Conservation (phyloP, 2,888 invertebrate genomes). For the Asteroscopus sphinx region DNA sequence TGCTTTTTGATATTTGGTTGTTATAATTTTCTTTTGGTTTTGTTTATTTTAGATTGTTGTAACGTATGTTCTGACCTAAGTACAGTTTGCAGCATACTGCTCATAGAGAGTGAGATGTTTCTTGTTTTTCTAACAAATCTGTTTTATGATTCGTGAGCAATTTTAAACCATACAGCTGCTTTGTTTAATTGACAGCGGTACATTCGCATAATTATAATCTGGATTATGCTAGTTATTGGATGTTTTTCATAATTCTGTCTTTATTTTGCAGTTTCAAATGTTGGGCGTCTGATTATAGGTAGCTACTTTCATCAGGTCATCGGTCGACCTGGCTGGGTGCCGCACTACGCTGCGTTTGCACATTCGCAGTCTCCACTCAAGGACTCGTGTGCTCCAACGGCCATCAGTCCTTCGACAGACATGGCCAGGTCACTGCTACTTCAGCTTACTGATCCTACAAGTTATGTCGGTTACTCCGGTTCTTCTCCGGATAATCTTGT, state of each 20-base stretch:
- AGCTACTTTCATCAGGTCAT: background rate
- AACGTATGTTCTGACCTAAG: constrained; percentile 5
- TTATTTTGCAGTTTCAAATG: constrained; percentile 17
- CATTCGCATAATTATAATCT: constrained; percentile 53
- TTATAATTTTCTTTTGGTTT: background rate
- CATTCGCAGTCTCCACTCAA: too few species aligned
- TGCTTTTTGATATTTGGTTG: background rate
- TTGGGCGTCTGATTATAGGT: background rate
- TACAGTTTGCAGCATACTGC: constrained; percentile 9
- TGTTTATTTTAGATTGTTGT: background rate
- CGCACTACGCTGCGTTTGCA: too few species aligned
- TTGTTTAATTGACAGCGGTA: constrained; percentile 54
- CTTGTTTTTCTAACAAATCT: constrained; percentile 20
- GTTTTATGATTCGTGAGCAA: constrained; percentile 27
- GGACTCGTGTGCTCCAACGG: too few species aligned
- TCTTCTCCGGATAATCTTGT: too few species aligned
- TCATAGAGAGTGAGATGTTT: constrained; percentile 7
- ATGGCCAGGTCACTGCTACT: too few species aligned
- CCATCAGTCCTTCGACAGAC: too few species aligned
- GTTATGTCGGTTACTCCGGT: too few species aligned
- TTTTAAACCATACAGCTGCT: constrained; percentile 39
- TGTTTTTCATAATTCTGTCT: constrained; percentile 24
- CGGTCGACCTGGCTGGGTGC: too few species aligned
- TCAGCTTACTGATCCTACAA: too few species aligned
- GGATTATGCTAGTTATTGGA: constrained; percentile 43